Evolutionary conservation across 2,888 invertebrate species (phyloP).

Genomic region (Pyralis farinalis): DNA sequence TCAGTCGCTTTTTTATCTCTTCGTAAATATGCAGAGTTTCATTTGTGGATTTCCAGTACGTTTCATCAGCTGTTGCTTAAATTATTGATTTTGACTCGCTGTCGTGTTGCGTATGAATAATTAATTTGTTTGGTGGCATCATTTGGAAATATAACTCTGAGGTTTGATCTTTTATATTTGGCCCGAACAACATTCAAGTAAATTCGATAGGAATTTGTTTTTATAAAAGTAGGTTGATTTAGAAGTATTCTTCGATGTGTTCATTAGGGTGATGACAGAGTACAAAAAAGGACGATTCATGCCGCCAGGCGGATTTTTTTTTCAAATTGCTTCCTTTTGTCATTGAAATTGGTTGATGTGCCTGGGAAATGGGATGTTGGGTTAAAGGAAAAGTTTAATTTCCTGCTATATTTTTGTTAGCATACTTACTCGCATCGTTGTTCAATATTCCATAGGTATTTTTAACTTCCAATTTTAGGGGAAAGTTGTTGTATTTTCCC

Average conservation of each 20-base stretch:
- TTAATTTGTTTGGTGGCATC: slow-evolving; percentile 30
- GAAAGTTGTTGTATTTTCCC: too few species aligned
- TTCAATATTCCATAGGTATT: too few species aligned
- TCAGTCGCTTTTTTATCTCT: slow-evolving; percentile 22
- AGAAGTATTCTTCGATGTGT: slow-evolving; percentile 30
- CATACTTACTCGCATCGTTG: too few species aligned
- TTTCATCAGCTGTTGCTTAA: slow-evolving; percentile 30
- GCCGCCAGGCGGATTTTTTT: slow-evolving; percentile 27
- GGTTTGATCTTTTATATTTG: slow-evolving; percentile 24
- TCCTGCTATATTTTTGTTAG: slow-evolving; percentile 1
- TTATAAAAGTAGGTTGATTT: slow-evolving; percentile 18
- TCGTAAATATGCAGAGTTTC: slow-evolving; percentile 26
- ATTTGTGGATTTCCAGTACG: slow-evolving; percentile 14
- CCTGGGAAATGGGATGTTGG: slow-evolving; percentile 17
- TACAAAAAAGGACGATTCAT: slow-evolving; percentile 34
- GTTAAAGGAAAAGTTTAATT: slow-evolving; percentile 15
- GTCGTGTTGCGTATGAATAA: slow-evolving; percentile 33
- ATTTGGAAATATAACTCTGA: slow-evolving; percentile 25
- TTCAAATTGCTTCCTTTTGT: slow-evolving; percentile 51
- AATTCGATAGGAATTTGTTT: slow-evolving; percentile 15
- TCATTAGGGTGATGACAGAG: slow-evolving; percentile 43
- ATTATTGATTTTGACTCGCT: slow-evolving; percentile 36
- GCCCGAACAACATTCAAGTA: slow-evolving; percentile 11
- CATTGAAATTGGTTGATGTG: slow-evolving; percentile 40
- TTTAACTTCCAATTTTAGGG: too few species aligned